These are phyloP conservation scores for Macropus fuliginosus DNA, from an alignment of 2,797 vertebrate genomes.

Conservation along the genomic window DNA sequence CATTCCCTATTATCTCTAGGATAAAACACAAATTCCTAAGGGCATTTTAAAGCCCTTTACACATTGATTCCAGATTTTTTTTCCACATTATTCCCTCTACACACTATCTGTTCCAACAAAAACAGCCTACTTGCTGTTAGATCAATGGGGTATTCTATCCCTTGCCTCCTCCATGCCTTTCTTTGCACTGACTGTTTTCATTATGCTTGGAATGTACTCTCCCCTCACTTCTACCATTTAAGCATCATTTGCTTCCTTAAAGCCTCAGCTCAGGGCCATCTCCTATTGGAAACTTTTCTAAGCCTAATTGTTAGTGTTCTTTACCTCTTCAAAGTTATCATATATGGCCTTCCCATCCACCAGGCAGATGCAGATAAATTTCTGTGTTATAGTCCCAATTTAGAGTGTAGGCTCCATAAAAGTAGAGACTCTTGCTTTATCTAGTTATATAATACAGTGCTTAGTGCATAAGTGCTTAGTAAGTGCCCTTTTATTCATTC, in stretches of 20 bases:
- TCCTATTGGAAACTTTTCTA: neutral
- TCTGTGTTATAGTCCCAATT: neutral
- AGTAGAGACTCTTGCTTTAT: neutral
- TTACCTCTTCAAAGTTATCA: neutral
- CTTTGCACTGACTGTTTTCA: neutral
- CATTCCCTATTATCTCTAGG: neutral
- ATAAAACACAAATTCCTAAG: neutral
- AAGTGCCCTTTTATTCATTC: neutral
- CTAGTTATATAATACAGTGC: neutral
- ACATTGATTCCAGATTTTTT: neutral
- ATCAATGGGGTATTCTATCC: neutral
- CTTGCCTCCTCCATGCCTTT: neutral
- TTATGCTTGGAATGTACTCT: neutral
- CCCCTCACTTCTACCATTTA: neutral
- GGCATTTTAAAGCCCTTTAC: neutral
- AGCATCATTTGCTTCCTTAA: neutral
- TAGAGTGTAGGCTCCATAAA: neutral
- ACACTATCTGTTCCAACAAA: neutral
- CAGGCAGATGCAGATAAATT: neutral
- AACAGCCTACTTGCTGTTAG: neutral
- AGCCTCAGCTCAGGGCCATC: too few species aligned
- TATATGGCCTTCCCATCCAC: neutral
- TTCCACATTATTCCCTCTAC: neutral
- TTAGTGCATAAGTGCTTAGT: neutral
- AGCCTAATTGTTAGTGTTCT: neutral